Evolutionary conservation across 2,113 vertebrate genomes (phyloP).

Genomic region (Galeopterus variegatus): DNA sequence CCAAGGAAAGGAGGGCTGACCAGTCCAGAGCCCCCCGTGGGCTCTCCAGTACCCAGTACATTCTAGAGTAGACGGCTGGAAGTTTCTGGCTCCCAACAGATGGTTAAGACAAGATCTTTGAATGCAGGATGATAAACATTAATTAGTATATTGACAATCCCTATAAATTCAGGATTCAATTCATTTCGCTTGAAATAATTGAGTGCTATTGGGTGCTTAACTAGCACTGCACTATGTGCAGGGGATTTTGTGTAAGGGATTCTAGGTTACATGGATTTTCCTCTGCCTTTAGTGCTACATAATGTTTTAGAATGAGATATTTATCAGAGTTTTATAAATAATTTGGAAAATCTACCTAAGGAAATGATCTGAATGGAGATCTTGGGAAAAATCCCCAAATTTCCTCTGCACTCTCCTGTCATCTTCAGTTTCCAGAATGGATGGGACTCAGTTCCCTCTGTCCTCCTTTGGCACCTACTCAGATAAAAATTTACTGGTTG

Average conservation of each 20-base stretch:
- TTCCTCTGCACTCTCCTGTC: neutral
- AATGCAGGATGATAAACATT: neutral
- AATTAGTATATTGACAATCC: neutral
- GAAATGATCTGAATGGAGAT: neutral
- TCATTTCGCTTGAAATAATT: neutral
- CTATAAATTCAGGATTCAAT: neutral
- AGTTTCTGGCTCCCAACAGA: neutral
- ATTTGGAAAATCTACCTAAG: neutral
- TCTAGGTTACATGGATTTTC: neutral
- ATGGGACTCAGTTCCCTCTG: accelerated
- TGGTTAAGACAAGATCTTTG: neutral
- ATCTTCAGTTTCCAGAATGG: neutral
- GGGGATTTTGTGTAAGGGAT: neutral
- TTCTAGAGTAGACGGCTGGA: neutral
- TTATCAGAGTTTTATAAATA: neutral
- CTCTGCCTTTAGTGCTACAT: too few species aligned
- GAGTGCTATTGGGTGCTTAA: neutral
- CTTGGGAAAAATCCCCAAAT: neutral
- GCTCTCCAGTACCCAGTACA: neutral
- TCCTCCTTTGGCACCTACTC: neutral
- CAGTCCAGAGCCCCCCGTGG: too few species aligned
- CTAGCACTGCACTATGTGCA: neutral
- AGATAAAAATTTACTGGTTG: neutral
- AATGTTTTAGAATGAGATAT: neutral
- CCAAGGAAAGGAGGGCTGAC: neutral